Evolutionary conservation across 2,888 invertebrate genomes (phyloP), one percentile per base, ranked within the genome.

Genomic region (Galerucella nymphaeae): DNA sequence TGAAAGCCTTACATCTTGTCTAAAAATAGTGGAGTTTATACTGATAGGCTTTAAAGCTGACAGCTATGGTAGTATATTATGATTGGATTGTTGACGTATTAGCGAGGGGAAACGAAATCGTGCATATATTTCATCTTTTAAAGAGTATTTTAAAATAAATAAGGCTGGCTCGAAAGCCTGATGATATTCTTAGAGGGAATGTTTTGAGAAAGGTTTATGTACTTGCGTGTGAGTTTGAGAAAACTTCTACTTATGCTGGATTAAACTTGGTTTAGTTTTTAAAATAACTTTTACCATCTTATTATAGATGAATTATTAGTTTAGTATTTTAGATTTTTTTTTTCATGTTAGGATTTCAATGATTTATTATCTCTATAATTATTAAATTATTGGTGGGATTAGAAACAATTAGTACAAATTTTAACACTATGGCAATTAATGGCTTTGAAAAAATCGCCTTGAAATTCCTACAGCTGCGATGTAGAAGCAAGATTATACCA

Each of bases 1-100:
- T 30, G 13, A 14, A 10, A 14, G 18, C 18, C 42, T 41, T 55
- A 45, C 18, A 57, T 57, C 57, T 45, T 45, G 42, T 63, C 62
- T 70, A 70, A 70, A 70, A 70, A 70, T 70, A 69, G 50, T 69
- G 38, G 62, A 70, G 63, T 70, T 59, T 70, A 70, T 30, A 70
- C 69, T 70, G 63, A 63, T 57, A 63, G 69, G 55, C 59, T 55
- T 63, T 55, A 70, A 18, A 18, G 41, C 8, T 70, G 69, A 70
- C 63, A 63, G 20, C 38, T 70, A 57, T 63, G 69, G 45, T 63
- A 53, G 63, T 70, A 61, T 70, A 70, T 70, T 70, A 70, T 70
- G 63, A 70, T 70, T 70, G 69, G 63, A 63, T 20, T 42, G 69
- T 45, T 70, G 69, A 70, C 42, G 63, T 63, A 70, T 70, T 70